Conservation (phyloP, 2,888 invertebrate species). For the Pandemis cinnamomeana region DNA sequence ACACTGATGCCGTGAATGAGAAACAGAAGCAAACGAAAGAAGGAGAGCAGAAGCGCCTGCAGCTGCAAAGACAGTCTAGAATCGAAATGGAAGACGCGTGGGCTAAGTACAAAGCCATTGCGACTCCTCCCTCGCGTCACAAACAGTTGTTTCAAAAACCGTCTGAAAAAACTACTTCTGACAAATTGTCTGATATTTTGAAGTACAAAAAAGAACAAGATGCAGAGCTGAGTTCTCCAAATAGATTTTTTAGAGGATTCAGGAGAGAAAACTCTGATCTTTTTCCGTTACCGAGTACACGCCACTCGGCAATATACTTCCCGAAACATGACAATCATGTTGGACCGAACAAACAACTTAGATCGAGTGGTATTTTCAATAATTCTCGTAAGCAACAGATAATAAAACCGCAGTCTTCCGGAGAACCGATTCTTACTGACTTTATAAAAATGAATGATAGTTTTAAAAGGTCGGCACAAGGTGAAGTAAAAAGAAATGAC, state of each 20-base stretch:
- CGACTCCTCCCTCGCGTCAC: conserved; percentile 74
- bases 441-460: conserved; percentile 86
- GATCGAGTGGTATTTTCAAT: conserved; percentile 89
- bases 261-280: conserved; percentile 94
- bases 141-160: conserved; percentile 71
- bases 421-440: conserved; percentile 89
- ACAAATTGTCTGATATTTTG: conserved; percentile 78
- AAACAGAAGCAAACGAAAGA: conserved; percentile 74
- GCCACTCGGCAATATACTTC: conserved; percentile 89
- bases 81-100: conserved; percentile 79
- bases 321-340: conserved; percentile 82
- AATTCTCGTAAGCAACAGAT: conserved; percentile 86
- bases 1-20: conserved; percentile 63
- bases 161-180: conserved; percentile 71
- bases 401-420: conserved; percentile 73
- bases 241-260: conserved; percentile 90
- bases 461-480: conserved; percentile 76
- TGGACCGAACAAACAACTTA: conserved; percentile 78
- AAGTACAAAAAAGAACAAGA: conserved; percentile 89
- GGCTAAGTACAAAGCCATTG: conserved; percentile 74
- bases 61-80: conserved; percentile 75
- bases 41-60: conserved; percentile 67
- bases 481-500: conserved; percentile 67
- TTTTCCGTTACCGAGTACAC: conserved; percentile 88
- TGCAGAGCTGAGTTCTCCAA: conserved; percentile 88